Conservation (phyloP, 2,888 invertebrate species). For the Papilio demoleus region DNA sequence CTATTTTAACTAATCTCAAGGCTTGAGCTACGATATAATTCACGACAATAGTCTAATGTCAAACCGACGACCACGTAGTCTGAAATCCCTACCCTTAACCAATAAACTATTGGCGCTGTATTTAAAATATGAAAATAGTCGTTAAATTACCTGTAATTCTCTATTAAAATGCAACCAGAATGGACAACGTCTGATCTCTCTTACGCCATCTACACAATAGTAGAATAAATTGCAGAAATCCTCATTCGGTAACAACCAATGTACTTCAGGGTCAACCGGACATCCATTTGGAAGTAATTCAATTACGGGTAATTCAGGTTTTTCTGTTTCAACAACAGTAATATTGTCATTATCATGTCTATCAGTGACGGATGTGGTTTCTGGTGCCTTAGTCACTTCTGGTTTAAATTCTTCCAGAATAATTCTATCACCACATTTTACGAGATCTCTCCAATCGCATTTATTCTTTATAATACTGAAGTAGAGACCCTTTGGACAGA, state of each 20-base stretch:
- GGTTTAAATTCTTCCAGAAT: constrained; percentile 48
- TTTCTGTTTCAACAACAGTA: constrained; percentile 5
- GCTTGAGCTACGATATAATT: no score
- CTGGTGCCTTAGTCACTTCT: constrained; percentile 22
- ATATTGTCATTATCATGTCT: neutral
- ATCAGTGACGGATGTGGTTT: neutral
- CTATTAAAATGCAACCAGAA: neutral
- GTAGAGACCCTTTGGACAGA: constrained; percentile 82
- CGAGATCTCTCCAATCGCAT: constrained; percentile 85
- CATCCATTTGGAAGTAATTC: constrained; percentile 19
- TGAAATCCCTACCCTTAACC: no score
- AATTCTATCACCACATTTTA: constrained; percentile 80
- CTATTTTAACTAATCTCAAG: no score
- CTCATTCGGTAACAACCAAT: neutral
- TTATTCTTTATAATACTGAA: constrained; percentile 81
- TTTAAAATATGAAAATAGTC: no score
- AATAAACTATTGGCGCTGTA: no score
- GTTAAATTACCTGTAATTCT: neutral
- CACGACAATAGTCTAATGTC: no score
- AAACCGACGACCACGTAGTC: no score
- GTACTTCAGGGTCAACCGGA: neutral
- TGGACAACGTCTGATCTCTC: neutral
- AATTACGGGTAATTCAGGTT: constrained; percentile 21
- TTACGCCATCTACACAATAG: neutral
- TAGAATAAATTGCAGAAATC: neutral